Evolutionary conservation across 2,113 vertebrate genomes (phyloP), one percentile per base, ranked within the genome.

Genomic region (Lynx canadensis): DNA sequence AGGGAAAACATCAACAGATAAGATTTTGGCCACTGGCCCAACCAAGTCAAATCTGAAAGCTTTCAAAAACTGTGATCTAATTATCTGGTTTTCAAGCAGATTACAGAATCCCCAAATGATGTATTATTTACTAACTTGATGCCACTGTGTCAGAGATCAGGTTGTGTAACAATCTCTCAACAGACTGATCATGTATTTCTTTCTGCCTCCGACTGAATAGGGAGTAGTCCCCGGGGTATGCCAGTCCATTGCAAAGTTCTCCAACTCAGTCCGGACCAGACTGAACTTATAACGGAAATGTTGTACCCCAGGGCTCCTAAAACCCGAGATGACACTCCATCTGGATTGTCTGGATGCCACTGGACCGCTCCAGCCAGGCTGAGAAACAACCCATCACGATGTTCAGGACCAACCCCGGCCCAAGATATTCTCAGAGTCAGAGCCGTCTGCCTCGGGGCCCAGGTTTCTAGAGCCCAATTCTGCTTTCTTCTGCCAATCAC

Each of bases 31-130:
- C 57, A 96, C 4, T 1, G 82, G 57, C 45, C 38, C 82, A 92
- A 91, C 18, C 74, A 97, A 93, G 95, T 71, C 41, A 38, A 89
- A 92, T 55, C 63, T 82, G 45, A 95, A 94, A 92, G 89, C 65
- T 94, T 94, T 96, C 80, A 48, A 92, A 96, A 78, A 25, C 74
- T 48, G 29, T 91, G 66, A 93, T 73, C 73, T 78, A 94, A 97
- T 92, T 78, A 96, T 50, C 78, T 78, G 63, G 81, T 63, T 52
- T 93, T 68, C 73, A 78, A 91, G 66, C 23, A 52, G 41, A 92
- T 80, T 36, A 94, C 60, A 74, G 68, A 97, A 89, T 94, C 68
- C 71, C 82, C 82, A 76, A 48, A 93, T 33, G 63, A 76, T 52
- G 33, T 18, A 74, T 55, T 76, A 87, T 80, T 92, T 87, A 82